Evolutionary conservation across 2,888 invertebrate species (phyloP).

Genomic region (Physocephala rufipes): DNA sequence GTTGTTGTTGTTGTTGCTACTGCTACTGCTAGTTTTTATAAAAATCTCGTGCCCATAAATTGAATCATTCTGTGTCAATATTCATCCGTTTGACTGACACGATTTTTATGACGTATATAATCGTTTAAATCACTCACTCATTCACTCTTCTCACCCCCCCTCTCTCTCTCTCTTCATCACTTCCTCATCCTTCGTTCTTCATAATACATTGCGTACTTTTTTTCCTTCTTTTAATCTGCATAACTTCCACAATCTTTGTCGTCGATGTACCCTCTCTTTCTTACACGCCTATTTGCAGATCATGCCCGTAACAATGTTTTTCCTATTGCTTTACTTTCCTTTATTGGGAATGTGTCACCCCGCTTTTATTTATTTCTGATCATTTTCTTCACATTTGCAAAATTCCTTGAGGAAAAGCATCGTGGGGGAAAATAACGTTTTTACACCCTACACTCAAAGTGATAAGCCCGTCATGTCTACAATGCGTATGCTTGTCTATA

Average conservation of each 20-base stretch:
- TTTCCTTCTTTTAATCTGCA: background rate
- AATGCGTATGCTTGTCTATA: no score
- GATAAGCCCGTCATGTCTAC: no score
- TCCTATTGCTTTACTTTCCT: no score
- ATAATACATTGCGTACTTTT: background rate
- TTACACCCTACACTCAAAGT: no score
- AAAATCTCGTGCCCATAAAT: constrained; percentile 5
- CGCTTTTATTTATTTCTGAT: no score
- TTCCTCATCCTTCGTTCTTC: background rate
- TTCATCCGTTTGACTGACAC: constrained; percentile 12
- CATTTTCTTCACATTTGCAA: background rate
- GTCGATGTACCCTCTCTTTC: background rate
- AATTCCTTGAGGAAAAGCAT: no score
- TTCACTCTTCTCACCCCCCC: background rate
- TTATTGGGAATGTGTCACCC: no score
- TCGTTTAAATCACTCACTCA: constrained; percentile 2
- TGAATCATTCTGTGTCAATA: constrained; percentile 29
- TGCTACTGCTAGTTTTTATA: background rate
- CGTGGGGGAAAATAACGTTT: no score
- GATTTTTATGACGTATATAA: constrained; percentile 1
- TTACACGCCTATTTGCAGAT: background rate
- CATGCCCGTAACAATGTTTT: no score
- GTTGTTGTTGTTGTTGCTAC: background rate
- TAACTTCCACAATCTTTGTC: background rate
- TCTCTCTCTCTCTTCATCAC: background rate